phyloP scores from a whole-genome alignment of 2,797 vertebrate species.

The Melopsittacus undulatus region DNA sequence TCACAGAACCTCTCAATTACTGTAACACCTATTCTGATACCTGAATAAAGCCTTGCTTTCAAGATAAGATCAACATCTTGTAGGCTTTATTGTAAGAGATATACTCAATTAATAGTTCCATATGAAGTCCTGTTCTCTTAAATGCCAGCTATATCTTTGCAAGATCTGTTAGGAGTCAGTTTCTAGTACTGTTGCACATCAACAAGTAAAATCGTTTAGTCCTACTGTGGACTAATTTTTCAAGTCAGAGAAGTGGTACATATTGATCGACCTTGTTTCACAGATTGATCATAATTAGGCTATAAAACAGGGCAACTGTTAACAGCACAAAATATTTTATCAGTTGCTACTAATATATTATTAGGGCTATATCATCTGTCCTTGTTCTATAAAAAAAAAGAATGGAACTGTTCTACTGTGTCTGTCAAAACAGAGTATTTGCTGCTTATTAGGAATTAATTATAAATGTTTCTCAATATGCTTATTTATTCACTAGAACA shows the following conservation, averaged over 20 bases:
- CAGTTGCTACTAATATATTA: not conserved
- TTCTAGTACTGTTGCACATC: not conserved
- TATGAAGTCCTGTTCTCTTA: not conserved
- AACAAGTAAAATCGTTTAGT: not conserved
- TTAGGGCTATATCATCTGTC: not conserved
- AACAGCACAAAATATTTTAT: not conserved
- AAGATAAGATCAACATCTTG: not conserved
- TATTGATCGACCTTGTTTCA: not conserved
- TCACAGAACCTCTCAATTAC: not conserved
- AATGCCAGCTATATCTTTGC: not conserved
- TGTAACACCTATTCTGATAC: not conserved
- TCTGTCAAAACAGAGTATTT: not conserved
- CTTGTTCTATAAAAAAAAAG: not conserved
- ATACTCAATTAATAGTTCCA: not conserved
- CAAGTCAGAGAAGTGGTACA: not conserved
- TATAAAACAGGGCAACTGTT: not conserved
- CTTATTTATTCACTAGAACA: slow-evolving; percentile 85
- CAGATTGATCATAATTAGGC: not conserved
- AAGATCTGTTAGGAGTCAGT: not conserved
- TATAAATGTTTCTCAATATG: slow-evolving; percentile 51
- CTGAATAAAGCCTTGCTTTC: not conserved
- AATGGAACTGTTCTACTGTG: not conserved
- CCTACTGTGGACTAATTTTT: not conserved
- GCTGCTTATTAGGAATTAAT: slow-evolving; percentile 1
- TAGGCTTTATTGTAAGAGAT: not conserved